Conservation (phyloP, 2,888 invertebrate genomes). For the Conchocele bisecta region DNA sequence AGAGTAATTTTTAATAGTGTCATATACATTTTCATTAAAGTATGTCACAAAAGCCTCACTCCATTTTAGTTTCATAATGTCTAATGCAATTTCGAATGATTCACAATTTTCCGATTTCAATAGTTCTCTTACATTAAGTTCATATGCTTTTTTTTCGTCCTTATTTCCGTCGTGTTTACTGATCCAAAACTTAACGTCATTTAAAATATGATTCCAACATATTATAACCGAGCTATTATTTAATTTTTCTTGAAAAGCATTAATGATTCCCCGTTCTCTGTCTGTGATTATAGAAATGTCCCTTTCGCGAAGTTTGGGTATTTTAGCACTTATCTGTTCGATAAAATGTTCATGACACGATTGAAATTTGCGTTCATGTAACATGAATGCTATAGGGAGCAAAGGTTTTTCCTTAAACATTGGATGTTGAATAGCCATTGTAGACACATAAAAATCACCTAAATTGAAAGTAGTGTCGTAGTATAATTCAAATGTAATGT, state of each 20-base stretch:
- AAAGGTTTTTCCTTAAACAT: conserved; percentile 42
- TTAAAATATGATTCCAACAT: conserved; percentile 47
- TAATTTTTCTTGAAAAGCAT: conserved; percentile 22
- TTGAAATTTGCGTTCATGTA: conserved; percentile 44
- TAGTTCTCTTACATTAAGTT: conserved; percentile 7
- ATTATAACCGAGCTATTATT: conserved; percentile 6
- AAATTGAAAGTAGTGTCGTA: conserved; percentile 39
- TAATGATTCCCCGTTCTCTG: conserved; percentile 30
- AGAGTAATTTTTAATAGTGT: neutral
- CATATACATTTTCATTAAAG: conserved; percentile 2
- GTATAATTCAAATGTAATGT: conserved; percentile 6
- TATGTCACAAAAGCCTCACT: conserved; percentile 11
- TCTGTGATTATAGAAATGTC: conserved; percentile 30
- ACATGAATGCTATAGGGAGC: conserved; percentile 29
- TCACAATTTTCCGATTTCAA: conserved; percentile 5
- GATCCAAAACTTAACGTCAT: conserved; percentile 36
- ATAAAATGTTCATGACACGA: conserved; percentile 35
- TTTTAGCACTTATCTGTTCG: conserved; percentile 11
- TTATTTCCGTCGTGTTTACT: conserved; percentile 21
- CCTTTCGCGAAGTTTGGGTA: conserved; percentile 18
- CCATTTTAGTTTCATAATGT: conserved; percentile 3
- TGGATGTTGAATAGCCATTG: conserved; percentile 19
- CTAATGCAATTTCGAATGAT: conserved; percentile 3
- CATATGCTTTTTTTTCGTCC: conserved; percentile 36
- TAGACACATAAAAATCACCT: conserved; percentile 26